Base-by-base conservation (phyloP, 2,113 vertebrate genomes). In the Pelodiscus sinensis region DNA sequence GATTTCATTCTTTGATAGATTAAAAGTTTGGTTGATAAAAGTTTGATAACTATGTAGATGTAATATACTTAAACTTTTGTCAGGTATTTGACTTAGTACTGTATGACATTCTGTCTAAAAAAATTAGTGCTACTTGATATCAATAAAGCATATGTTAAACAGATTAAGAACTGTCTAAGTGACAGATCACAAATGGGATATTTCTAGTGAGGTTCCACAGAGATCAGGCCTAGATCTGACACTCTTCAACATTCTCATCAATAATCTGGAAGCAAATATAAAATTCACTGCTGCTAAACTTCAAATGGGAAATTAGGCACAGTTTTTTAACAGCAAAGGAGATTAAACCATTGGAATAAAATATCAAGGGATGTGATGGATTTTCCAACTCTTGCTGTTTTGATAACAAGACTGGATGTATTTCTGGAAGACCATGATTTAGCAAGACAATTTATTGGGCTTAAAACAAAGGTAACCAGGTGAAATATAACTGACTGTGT, bases 231-330 rank as follows among this genome's bases (percentile, higher is more conserved):
- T 84, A 82, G 38, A 22, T 12, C 54, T 68, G 57, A 0, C 56
- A 54, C 50, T 38, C 1, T 62, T 92, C 29, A 68, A 3, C 0
- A 0, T 68, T 85, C 92, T 87, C 18, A 65, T 87, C 55, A 73
- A 85, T 15, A 35, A 83, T 31, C 57, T 91, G 79, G 81, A 22
- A 79, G 50, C 56, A 82, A 87, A 81, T 9, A 9, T 68, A 80
- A 80, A 1, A 65, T 79, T 85, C 87, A 83, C 79, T 91, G 73
- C 62, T 85, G 79, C 85, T 82, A 73, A 93, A 87, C 82, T 31
- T 62, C 60, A 62, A 31, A 31, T 62, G 60, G 31, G 60, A 62
- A 62, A 29, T 15, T 62, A 62, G 60, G 14, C 3, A 62, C 60
- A 62, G 3, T 31, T 62, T 62, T 62, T 62, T 62, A 62, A 31